phyloP scores from a whole-genome alignment of 30 jellyfish, hydroid and myxozoan species.

The Hydra vulgaris region DNA sequence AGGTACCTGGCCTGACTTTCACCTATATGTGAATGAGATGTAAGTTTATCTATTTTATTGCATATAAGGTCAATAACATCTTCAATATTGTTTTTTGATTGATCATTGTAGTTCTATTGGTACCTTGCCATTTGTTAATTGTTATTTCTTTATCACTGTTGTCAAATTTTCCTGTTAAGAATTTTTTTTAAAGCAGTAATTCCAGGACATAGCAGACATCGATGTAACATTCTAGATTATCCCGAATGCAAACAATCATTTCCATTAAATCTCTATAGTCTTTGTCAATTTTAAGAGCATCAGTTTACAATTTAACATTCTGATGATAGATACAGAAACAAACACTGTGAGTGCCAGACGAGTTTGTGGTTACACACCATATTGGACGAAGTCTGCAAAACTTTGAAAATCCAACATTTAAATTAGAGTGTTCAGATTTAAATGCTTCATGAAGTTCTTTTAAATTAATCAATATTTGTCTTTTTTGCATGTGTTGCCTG shows the following conservation, averaged over 20 bases:
- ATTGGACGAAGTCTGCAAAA: background rate
- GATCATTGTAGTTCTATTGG: slow-evolving; percentile 6
- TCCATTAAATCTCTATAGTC: slow-evolving; percentile 5
- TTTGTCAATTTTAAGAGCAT: slow-evolving; percentile 12
- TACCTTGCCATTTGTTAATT: background rate
- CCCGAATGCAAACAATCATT: background rate
- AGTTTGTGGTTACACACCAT: slow-evolving; percentile 8
- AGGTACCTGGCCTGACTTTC: slow-evolving; percentile 7
- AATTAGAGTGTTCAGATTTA: slow-evolving; percentile 1
- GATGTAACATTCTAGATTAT: background rate
- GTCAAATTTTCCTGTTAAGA: background rate
- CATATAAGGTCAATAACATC: background rate
- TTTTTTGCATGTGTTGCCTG: slow-evolving; percentile 9
- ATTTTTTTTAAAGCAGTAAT: background rate
- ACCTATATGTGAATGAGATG: background rate
- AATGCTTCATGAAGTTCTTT: slow-evolving; percentile 2
- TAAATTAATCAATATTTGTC: background rate
- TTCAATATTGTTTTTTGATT: slow-evolving; percentile 1
- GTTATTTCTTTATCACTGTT: background rate
- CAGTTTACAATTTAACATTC: slow-evolving; percentile 1
- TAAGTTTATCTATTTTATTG: slow-evolving; percentile 7
- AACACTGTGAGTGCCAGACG: slow-evolving; percentile 10
- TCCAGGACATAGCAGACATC: slow-evolving; percentile 7
- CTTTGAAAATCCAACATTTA: background rate
- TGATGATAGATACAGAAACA: background rate